Evolutionary conservation across 2,113 vertebrate genomes (phyloP), one percentile per base, ranked within the genome.

Genomic region (Brevimyrus niger): DNA sequence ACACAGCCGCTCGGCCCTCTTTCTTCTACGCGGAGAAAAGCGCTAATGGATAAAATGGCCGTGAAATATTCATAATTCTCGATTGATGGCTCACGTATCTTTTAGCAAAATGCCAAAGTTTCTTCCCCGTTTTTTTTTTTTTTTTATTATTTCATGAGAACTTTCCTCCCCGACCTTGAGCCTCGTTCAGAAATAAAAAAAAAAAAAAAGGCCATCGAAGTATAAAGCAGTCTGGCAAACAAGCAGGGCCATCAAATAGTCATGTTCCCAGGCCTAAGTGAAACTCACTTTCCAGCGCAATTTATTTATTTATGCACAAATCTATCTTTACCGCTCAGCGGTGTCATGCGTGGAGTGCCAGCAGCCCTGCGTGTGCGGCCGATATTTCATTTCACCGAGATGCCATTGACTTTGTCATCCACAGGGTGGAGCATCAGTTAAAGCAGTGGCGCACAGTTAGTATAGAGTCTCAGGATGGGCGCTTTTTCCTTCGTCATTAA

Each of bases 61-160:
- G 94, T 96, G 91, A 96, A 96, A 96, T 95, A 96, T 96, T 96
- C 90, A 96, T 96, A 86, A 83, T 92, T 27, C 92, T 93, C 92
- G 93, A 96, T 96, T 91, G 94, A 96, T 93, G 93, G 94, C 27
- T 9, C 94, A 94, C 95, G 94, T 92, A 95, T 96, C 95, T 95
- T 95, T 95, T 91, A 95, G 92, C 93, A 92, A 53, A 92, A 93
- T 91, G 90, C 90, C 90, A 50, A 90, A 88, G 80, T 76, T 90
- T 91, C 50, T 88, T 53, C 35, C 53, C 44, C 35, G 3, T 73
- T 17, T 23, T 51, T 89, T 9, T 91, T 91, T 92, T 92, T 76
- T 19, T 91, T 92, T 91, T 92, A 88, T 53, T 80, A 61, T 65
- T 85, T 88, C 91, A 88, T 89, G 91, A 90, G 15, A 91, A 89